Percentiles rank a stretch among this genome's conserved stretches.
phyloP scores from a whole-genome alignment of 2,888 invertebrate species.

The Mayetiola destructor region DNA sequence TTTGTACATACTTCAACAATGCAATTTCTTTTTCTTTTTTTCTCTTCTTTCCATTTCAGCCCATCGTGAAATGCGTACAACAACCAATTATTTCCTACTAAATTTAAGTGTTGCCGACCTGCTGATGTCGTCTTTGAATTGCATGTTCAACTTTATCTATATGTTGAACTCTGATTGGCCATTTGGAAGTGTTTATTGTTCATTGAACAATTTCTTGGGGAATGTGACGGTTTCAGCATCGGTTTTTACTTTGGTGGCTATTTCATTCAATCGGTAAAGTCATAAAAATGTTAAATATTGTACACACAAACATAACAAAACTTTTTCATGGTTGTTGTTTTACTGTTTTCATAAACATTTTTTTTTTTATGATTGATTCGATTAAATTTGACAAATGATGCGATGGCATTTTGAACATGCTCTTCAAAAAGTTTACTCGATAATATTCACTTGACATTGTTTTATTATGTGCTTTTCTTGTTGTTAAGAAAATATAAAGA shows the following conservation, averaged over 20 bases:
- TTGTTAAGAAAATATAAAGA: too few relatives aligned
- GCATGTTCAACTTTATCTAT: conserved; percentile 80
- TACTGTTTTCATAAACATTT: neutral
- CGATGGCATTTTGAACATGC: too few relatives aligned
- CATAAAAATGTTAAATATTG: neutral
- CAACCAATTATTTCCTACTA: conserved; percentile 84
- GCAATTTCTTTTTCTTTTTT: neutral
- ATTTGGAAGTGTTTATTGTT: conserved; percentile 74
- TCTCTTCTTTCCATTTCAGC: conserved; percentile 35
- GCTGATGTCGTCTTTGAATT: conserved; percentile 75
- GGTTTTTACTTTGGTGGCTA: conserved; percentile 86
- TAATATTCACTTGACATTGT: too few relatives aligned
- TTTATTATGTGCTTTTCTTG: too few relatives aligned
- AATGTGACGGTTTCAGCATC: conserved; percentile 84
- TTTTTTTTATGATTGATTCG: neutral
- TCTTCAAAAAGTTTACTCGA: too few relatives aligned
- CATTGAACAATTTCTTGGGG: conserved; percentile 79
- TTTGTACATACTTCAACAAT: too few relatives aligned
- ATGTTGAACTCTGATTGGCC: conserved; percentile 80
- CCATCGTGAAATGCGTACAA: conserved; percentile 70
- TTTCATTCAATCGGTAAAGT: conserved; percentile 78
- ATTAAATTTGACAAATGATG: too few relatives aligned
- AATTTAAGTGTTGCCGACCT: conserved; percentile 79
- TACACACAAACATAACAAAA: neutral
- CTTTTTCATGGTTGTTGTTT: neutral